phyloP scores from a whole-genome alignment of 2,113 vertebrate species.

The Trematomus loennbergii region DNA sequence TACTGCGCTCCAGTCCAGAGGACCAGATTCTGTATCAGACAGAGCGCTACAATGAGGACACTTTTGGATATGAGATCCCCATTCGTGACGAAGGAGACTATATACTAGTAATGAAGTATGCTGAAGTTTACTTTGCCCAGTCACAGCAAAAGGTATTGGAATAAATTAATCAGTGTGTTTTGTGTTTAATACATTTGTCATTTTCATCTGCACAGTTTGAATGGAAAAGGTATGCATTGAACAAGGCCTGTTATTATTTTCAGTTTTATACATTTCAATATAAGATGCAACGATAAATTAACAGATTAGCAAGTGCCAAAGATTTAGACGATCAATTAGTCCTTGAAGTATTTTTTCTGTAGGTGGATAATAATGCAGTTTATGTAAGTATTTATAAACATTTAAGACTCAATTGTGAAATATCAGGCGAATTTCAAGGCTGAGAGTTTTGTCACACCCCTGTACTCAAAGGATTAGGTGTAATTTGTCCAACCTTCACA shows the following conservation, averaged over 20 bases:
- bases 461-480: no score
- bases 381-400: no score
- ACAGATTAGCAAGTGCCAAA: no score
- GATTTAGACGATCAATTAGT: no score
- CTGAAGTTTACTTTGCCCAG: constrained; percentile 98
- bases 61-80: constrained; percentile 95
- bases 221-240: background rate
- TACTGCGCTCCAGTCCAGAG: constrained; percentile 92
- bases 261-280: background rate
- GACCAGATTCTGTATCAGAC: constrained; percentile 99
- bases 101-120: constrained; percentile 96
- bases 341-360: no score
- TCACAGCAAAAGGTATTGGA: constrained; percentile 95
- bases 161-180: background rate
- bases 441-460: no score
- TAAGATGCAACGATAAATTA: no score
- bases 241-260: background rate
- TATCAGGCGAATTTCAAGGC: no score
- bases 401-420: no score
- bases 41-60: constrained; percentile 97
- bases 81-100: constrained; percentile 98
- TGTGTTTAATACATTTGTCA: background rate
- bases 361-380: no score
- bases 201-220: background rate
- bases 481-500: no score